A percentile compares a stretch with the other conserved stretches of the same genome.
phyloP scores from a whole-genome alignment of 2,888 invertebrate species.

The Emmelina monodactyla region DNA sequence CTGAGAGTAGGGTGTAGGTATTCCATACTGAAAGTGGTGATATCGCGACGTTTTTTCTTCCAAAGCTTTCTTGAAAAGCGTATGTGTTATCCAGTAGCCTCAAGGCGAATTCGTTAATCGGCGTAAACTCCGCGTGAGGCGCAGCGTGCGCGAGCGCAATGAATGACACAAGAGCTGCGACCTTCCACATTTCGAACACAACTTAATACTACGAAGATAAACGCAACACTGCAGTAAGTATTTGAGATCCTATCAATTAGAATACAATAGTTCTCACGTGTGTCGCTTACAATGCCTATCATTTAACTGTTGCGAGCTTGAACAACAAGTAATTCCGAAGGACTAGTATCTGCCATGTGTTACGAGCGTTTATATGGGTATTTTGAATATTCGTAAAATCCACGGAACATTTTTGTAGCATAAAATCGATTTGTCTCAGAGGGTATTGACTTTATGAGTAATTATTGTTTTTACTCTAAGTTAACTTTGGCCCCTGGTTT shows the following conservation, averaged over 20 bases:
- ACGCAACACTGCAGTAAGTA: constrained; percentile 26
- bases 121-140: constrained; percentile 27
- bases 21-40: constrained; percentile 55
- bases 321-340: constrained; percentile 4
- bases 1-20: constrained; percentile 44
- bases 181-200: constrained; percentile 32
- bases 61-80: constrained; percentile 42
- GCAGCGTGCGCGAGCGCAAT: constrained; percentile 31
- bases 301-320: constrained; percentile 42
- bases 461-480: too few relatives aligned
- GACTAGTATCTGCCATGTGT: constrained; percentile 1
- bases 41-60: constrained; percentile 37
- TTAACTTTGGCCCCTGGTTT: too few relatives aligned
- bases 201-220: constrained; percentile 23
- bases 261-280: constrained; percentile 37
- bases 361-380: constrained; percentile 11
- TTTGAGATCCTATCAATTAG: constrained; percentile 29
- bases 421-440: constrained; percentile 3
- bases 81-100: constrained; percentile 43
- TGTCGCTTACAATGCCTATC: constrained; percentile 31
- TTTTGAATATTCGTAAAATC: constrained; percentile 4
- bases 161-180: constrained; percentile 23
- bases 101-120: constrained; percentile 43
- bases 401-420: constrained; percentile 4
- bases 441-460: background rate